Evolutionary conservation across 35 echinoderm and acorn worm species (phyloP), one percentile per base, ranked within the genome.

Genomic region (Holothuria glaberrima): DNA sequence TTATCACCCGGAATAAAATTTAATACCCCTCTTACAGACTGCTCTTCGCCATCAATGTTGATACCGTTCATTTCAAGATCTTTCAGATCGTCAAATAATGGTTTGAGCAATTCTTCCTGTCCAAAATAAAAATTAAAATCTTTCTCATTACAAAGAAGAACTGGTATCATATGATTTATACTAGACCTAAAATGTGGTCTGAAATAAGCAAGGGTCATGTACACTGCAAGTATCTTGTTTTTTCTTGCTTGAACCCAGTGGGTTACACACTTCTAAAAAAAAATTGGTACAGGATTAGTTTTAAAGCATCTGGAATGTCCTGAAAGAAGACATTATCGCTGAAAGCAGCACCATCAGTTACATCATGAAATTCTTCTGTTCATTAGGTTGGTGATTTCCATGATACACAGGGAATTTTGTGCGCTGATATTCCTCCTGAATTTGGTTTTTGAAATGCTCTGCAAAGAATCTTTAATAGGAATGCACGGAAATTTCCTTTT

Each of bases 201-300:
- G 38, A 94, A 84, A 77, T 94, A 90, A 35, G 30, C 88, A 18
- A 94, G 63, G 31, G 92, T 76, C 56, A 90, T 75, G 63, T 94
- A 94, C 30, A 94, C 79, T 86, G 61, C 88, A 14, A 90, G 52
- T 46, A 94, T 57, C 76, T 94, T 94, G 32, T 46, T 94, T 90
- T 21, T 65, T 90, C 46, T 80, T 94, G 21, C 45, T 63, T 5
- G 87, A 89, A 35, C 86, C 92, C 13, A 94, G 38, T 19, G 92
- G 92, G 78, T 94, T 94, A 16, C 52, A 71, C 3, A 90, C 58
- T 34, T 90, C 92, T n/a, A 65, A 94, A 90, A 34, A 54, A 34
- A 78, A 90, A 82, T 58, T 92, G 82, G 73, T 91, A 92, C 4
- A 87, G 83, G 20, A 92, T 86, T 14, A 92, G 14, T 59, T 71